phyloP scores from a whole-genome alignment of 1,140 invertebrate genomes.

The Drosophila nikananu region DNA sequence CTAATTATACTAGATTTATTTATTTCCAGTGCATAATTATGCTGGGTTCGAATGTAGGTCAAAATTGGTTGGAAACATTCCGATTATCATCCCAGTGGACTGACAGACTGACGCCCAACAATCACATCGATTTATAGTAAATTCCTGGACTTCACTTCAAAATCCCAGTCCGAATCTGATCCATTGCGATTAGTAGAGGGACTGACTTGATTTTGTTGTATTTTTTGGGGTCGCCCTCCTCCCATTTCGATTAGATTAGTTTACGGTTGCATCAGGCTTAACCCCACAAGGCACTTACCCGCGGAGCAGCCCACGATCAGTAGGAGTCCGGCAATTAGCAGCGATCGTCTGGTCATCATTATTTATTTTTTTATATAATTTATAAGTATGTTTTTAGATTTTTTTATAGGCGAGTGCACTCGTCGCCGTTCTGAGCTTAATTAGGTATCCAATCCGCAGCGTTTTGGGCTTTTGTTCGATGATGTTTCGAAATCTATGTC shows the following conservation, averaged over 20 bases:
- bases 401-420: slow-evolving; percentile 15
- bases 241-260: slow-evolving; percentile 65
- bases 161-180: slow-evolving; percentile 66
- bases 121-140: slow-evolving; percentile 70
- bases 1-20: slow-evolving; percentile 3
- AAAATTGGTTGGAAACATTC: slow-evolving; percentile 44
- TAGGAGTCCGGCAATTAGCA: slow-evolving; percentile 39
- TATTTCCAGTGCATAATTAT: slow-evolving; percentile 9
- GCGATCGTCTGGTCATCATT: slow-evolving; percentile 41
- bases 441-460: slow-evolving; percentile 22
- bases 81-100: slow-evolving; percentile 27
- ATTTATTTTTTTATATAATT: slow-evolving; percentile 1
- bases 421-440: slow-evolving; percentile 16
- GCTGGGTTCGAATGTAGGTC: slow-evolving; percentile 66
- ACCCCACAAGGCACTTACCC: slow-evolving; percentile 60
- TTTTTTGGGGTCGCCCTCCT: slow-evolving; percentile 24
- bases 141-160: slow-evolving; percentile 40
- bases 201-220: slow-evolving; percentile 5
- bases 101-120: slow-evolving; percentile 50
- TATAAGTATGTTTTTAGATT: not conserved
- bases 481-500: slow-evolving; percentile 50
- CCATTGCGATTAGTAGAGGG: slow-evolving; percentile 48
- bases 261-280: slow-evolving; percentile 45
- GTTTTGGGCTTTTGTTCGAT: slow-evolving; percentile 25
- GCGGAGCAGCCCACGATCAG: slow-evolving; percentile 46